phyloP scores from a whole-genome alignment of 2,797 vertebrate genomes.

The Sciaenops ocellatus region DNA sequence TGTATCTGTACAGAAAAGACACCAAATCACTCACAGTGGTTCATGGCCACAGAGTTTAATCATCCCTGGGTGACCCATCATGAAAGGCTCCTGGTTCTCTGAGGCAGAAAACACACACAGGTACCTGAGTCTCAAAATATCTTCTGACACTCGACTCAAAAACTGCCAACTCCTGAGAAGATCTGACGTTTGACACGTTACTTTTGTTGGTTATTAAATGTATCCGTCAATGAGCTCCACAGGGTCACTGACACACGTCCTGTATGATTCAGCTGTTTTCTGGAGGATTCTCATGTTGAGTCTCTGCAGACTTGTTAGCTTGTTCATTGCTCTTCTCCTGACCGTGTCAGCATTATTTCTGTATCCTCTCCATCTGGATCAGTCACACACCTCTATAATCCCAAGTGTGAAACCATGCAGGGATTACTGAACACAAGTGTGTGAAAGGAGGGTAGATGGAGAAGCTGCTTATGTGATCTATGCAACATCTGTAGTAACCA shows the following conservation, averaged over 20 bases:
- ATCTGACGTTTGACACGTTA: slow-evolving; percentile 26
- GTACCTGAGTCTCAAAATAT: slow-evolving; percentile 1
- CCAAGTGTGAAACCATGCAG: neutral
- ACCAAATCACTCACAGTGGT: too few relatives aligned
- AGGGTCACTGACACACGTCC: too few relatives aligned
- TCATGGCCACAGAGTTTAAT: neutral
- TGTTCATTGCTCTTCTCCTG: too few relatives aligned
- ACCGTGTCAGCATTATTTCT: too few relatives aligned
- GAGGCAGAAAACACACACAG: slow-evolving; percentile 21
- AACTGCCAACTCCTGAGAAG: neutral
- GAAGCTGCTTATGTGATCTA: too few relatives aligned
- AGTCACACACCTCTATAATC: slow-evolving; percentile 16
- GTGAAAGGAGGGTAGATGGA: too few relatives aligned
- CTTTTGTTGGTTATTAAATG: slow-evolving; percentile 11
- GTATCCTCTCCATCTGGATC: neutral
- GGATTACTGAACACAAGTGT: too few relatives aligned
- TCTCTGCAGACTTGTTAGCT: too few relatives aligned
- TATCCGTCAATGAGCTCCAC: neutral
- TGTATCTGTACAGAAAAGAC: too few relatives aligned
- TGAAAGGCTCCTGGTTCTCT: slow-evolving; percentile 35
- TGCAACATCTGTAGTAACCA: too few relatives aligned
- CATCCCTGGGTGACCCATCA: slow-evolving; percentile 22
- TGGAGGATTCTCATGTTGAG: too few relatives aligned
- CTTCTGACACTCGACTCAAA: slow-evolving; percentile 4
- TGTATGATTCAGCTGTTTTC: too few relatives aligned